A percentile compares a stretch with the other conserved stretches of the same genome.
Conservation (phyloP, 2,888 invertebrate genomes). For the Drosophila colorata region DNA sequence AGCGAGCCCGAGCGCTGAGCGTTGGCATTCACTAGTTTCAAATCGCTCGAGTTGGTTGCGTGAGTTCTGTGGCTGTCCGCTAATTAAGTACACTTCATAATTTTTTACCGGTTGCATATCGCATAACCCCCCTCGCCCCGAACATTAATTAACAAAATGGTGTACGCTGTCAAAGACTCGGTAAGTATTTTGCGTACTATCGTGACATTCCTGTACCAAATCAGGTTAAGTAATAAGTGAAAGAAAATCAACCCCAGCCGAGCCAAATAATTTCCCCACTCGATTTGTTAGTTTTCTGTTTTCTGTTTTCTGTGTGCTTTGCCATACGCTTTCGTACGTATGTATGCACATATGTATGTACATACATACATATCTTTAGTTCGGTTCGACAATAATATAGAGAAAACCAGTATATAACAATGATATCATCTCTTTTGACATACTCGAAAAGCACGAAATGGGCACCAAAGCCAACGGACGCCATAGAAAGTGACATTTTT, state of each 20-base stretch:
- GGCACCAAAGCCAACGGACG: slow-evolving; percentile 29
- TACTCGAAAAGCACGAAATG: neutral
- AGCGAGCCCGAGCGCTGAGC: slow-evolving; percentile 29
- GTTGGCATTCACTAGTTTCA: slow-evolving; percentile 59
- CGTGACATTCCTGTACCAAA: slow-evolving; percentile 8
- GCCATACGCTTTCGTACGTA: slow-evolving; percentile 48
- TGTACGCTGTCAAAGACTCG: slow-evolving; percentile 81
- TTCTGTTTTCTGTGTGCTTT: neutral
- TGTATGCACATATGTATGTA: slow-evolving; percentile 6
- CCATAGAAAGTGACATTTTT: slow-evolving; percentile 39
- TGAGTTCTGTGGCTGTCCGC: slow-evolving; percentile 29
- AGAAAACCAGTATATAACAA: slow-evolving; percentile 54
- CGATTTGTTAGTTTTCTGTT: slow-evolving; percentile 15
- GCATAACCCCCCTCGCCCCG: slow-evolving; percentile 9
- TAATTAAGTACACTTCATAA: slow-evolving; percentile 57
- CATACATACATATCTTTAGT: neutral
- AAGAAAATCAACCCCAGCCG: slow-evolving; percentile 19
- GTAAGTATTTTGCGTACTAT: slow-evolving; percentile 63
- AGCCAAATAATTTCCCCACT: slow-evolving; percentile 5
- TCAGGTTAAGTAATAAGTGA: slow-evolving; percentile 48
- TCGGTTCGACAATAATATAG: slow-evolving; percentile 18
- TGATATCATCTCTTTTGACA: slow-evolving; percentile 60
- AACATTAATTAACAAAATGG: slow-evolving; percentile 73
- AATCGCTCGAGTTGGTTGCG: slow-evolving; percentile 56
- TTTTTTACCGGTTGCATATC: slow-evolving; percentile 56